Percentiles rank a stretch among this genome's conserved stretches.
These are phyloP conservation scores for Danio tinwini DNA, from an alignment of 2,797 vertebrate genomes.

Conservation along the genomic window DNA sequence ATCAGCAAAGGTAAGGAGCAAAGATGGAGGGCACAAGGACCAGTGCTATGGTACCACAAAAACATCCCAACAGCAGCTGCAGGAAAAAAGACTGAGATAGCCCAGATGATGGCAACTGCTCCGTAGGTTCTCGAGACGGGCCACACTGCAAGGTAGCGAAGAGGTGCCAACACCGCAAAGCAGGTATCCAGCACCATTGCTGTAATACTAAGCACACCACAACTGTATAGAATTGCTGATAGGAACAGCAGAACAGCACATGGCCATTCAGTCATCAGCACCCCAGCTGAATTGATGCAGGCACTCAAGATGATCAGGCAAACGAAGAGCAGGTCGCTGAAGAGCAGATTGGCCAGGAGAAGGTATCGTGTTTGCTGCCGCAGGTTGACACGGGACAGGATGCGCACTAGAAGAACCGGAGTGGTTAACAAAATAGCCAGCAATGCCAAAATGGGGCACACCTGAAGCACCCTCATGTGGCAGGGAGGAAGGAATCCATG, in stretches of 20 bases:
- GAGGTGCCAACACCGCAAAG: constrained; percentile 77
- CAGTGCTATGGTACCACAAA: constrained; percentile 63
- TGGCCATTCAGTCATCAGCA: constrained; percentile 69
- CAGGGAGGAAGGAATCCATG: constrained; percentile 62
- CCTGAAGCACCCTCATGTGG: constrained; percentile 71
- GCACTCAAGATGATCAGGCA: constrained; percentile 72
- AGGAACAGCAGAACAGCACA: constrained; percentile 76
- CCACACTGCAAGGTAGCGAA: constrained; percentile 75
- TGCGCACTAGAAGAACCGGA: constrained; percentile 77
- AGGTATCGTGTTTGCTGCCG: constrained; percentile 81
- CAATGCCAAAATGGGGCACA: constrained; percentile 75
- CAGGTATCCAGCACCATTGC: constrained; percentile 80
- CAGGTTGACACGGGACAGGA: constrained; percentile 72
- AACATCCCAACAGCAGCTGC: constrained; percentile 73
- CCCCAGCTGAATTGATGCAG: constrained; percentile 68
- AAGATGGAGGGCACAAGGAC: constrained; percentile 66
- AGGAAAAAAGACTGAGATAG: constrained; percentile 68
- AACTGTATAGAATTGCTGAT: constrained; percentile 72
- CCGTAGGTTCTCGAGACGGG: constrained; percentile 72
- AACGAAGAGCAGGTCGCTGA: constrained; percentile 80
- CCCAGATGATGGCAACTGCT: constrained; percentile 70
- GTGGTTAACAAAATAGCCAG: constrained; percentile 71
- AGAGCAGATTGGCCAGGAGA: constrained; percentile 78
- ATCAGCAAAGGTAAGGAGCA: constrained; percentile 77
- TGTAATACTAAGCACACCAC: constrained; percentile 77